Conservation (phyloP, 2,888 invertebrate species). For the Hypomecis atomaria region DNA sequence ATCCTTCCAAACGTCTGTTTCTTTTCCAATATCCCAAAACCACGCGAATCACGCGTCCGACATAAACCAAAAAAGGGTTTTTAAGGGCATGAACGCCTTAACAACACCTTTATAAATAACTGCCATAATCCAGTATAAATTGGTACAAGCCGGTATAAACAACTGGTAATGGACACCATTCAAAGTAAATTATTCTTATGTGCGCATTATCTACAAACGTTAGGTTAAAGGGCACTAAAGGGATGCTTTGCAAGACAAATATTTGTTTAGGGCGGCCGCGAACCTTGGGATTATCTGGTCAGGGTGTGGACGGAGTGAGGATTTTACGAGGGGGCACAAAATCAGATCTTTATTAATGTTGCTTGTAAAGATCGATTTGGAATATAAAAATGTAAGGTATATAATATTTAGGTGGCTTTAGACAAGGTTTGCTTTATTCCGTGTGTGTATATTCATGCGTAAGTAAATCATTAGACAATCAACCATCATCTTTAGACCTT, state of each 20-base stretch:
- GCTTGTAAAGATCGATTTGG: not conserved
- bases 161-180: constrained; percentile 36
- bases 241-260: constrained; percentile 51
- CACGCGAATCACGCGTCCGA: constrained; percentile 18
- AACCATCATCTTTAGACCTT: too few species aligned
- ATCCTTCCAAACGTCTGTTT: not conserved
- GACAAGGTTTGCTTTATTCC: too few species aligned
- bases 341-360: not conserved
- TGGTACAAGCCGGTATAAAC: constrained; percentile 29
- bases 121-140: constrained; percentile 23
- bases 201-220: constrained; percentile 44
- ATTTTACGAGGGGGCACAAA: constrained; percentile 14
- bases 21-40: constrained; percentile 16
- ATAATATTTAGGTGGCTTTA: too few species aligned
- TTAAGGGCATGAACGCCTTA: constrained; percentile 10
- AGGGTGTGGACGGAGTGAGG: constrained; percentile 19
- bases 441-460: too few species aligned
- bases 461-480: too few species aligned
- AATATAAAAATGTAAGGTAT: too few species aligned
- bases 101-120: constrained; percentile 35
- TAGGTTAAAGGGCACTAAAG: constrained; percentile 46
- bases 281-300: constrained; percentile 50
- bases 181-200: constrained; percentile 44
- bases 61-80: constrained; percentile 15
- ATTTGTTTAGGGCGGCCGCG: constrained; percentile 50